These are phyloP conservation scores for Pomatostomus ruficeps DNA, from an alignment of 2,113 vertebrate genomes.

Conservation along the genomic window DNA sequence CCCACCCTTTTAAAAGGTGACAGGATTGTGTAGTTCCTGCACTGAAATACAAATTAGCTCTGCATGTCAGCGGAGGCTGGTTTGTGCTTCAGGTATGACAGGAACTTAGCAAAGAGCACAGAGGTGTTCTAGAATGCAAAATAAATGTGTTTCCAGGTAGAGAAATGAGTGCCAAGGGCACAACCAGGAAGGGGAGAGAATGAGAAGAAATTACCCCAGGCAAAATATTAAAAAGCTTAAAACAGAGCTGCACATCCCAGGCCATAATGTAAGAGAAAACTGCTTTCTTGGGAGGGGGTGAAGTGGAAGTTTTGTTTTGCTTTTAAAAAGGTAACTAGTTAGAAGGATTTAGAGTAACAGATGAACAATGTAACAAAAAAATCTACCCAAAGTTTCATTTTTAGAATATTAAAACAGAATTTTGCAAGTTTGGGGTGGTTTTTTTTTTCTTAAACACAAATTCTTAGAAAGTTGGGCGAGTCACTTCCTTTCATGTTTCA, in stretches of 20 bases:
- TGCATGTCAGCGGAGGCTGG: neutral
- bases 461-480: conserved; percentile 17
- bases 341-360: neutral
- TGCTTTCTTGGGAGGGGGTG: neutral
- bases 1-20: neutral
- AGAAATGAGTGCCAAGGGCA: neutral
- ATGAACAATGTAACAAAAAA: neutral
- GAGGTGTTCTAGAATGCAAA: neutral
- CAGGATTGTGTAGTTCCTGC: neutral
- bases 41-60: neutral
- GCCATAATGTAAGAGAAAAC: neutral
- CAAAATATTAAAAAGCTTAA: neutral
- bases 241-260: neutral
- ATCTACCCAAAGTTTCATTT: accelerated
- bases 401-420: neutral
- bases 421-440: neutral
- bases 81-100: neutral
- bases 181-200: neutral
- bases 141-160: neutral
- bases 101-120: neutral
- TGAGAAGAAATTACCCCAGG: neutral
- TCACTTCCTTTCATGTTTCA: neutral
- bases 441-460: neutral
- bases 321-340: neutral
- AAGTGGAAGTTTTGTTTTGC: neutral